Base-by-base conservation (phyloP, 2,797 vertebrate genomes). In the Prionace glauca region DNA sequence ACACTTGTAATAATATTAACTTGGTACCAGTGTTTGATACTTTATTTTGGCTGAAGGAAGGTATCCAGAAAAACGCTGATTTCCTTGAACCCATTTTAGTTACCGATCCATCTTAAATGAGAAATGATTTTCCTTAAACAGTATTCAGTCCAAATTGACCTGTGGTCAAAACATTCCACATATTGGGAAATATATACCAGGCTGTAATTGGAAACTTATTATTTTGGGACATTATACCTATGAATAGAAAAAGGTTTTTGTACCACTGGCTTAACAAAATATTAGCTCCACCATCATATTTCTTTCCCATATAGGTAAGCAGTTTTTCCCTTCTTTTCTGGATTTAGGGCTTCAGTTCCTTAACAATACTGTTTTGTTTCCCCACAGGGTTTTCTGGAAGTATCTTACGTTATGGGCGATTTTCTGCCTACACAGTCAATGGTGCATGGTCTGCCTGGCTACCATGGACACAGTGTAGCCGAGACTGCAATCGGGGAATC, bases 371-470 rank as follows among this genome's bases (percentile, higher is more conserved):
- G 41, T 10, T 26, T 95, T 95, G 71, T 77, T 95, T 95, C 93
- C 50, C 24, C 1, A 77, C 26, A 84, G 32, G 88, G 69, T 96
- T 97, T 20, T 97, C 97, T 96, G 99, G 98, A 1, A 99, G 99
- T 96, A 98, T 99, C 96, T 97, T 99, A 96, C 98, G 98, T 2
- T 98, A 99, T 0, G 99, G 99, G 26, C 97, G 98, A 87, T 98
- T 98, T 95, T 98, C 98, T 0, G 98, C 98, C 77, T 98, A 99
- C 96, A 98, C 98, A 0, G 97, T 99, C 95, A 99, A 99, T 0
- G 99, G 99, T 0, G 99, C 98, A 56, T 99, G 99, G 99, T 98
- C 99, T 0, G 96, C 98, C 36, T 99, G 99, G 99, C 98, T 98
- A 0, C 97, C 99, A 0, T 99, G 99, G 99, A 98, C 98, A 0